Percentiles rank a stretch among this genome's conserved stretches.
Evolutionary conservation across 2,797 vertebrate genomes (phyloP).

Genomic region (Hozukius guyotensis): DNA sequence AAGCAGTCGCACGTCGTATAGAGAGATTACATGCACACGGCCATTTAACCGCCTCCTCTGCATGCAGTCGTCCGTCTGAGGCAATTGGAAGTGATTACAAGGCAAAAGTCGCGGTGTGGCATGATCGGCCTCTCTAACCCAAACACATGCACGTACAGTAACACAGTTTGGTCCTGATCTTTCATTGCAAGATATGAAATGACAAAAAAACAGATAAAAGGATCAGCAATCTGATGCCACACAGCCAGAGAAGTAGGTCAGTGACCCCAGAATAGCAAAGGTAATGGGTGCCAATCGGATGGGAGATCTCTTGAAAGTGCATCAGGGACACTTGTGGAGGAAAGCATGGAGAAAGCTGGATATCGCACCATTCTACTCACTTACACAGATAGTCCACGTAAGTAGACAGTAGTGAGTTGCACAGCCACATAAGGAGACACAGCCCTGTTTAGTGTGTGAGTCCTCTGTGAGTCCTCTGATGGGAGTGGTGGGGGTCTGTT

Average conservation of each 20-base stretch:
- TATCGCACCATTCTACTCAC: background rate
- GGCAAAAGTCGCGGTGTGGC: constrained; percentile 1
- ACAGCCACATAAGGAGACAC: constrained; percentile 6
- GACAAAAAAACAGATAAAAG: constrained; percentile 1
- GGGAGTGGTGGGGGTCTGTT: constrained; percentile 64
- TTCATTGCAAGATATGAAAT: constrained; percentile 6
- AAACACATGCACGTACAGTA: constrained; percentile 8
- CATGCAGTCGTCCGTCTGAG: constrained; percentile 19
- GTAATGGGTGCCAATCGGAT: constrained; percentile 48
- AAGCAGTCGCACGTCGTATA: constrained; percentile 22
- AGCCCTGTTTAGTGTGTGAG: constrained; percentile 16
- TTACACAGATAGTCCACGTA: background rate
- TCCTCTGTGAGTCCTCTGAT: constrained; percentile 39
- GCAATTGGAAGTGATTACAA: constrained; percentile 44
- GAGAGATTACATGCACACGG: constrained; percentile 23
- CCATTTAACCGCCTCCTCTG: constrained; percentile 30
- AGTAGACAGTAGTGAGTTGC: background rate
- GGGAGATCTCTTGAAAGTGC: background rate
- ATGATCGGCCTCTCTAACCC: constrained; percentile 13
- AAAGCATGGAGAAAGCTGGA: background rate
- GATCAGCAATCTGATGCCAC: constrained; percentile 20
- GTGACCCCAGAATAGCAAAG: constrained; percentile 44
- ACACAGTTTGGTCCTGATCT: constrained; percentile 1
- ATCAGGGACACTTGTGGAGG: background rate
- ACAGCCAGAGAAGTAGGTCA: background rate